Evolutionary conservation across 2,888 invertebrate genomes (phyloP).

Genomic region (Pantelozetes paolii): DNA sequence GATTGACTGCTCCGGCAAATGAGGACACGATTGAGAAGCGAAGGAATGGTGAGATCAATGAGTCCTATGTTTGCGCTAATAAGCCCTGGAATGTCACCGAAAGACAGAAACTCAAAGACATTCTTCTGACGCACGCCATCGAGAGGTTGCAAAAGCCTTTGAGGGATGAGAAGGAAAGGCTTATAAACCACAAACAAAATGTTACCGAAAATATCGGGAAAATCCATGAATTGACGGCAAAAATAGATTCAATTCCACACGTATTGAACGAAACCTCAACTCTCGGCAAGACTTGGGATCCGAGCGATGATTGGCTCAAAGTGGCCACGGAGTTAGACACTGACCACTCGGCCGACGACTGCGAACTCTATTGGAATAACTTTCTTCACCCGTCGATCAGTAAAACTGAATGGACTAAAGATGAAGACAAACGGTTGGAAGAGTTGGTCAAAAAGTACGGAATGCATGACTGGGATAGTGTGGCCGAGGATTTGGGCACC

Average conservation of each 20-base stretch:
- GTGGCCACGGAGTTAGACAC: constrained; percentile 21
- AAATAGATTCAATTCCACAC: constrained; percentile 48
- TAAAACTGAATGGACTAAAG: constrained; percentile 58
- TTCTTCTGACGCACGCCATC: neutral
- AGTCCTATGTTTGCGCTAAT: neutral
- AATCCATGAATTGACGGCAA: constrained; percentile 22
- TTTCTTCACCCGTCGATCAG: constrained; percentile 66
- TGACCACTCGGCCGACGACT: constrained; percentile 57
- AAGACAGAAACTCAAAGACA: constrained; percentile 19
- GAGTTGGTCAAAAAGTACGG: constrained; percentile 51
- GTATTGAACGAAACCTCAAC: neutral
- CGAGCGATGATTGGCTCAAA: constrained; percentile 44
- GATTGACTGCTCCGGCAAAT: constrained; percentile 60
- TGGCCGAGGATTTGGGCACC: constrained; percentile 58
- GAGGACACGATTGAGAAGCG: constrained; percentile 48
- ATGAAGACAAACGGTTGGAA: constrained; percentile 57
- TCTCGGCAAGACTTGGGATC: too few relatives aligned
- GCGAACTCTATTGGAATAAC: constrained; percentile 66
- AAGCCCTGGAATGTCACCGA: constrained; percentile 39
- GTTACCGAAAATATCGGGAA: neutral
- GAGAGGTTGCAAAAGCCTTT: neutral
- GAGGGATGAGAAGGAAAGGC: constrained; percentile 9
- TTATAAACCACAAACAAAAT: neutral
- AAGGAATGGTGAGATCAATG: constrained; percentile 40
- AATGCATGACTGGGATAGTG: constrained; percentile 61